These are phyloP conservation scores for Falco peregrinus DNA, from an alignment of 2,797 vertebrate species.

Conservation along the genomic window DNA sequence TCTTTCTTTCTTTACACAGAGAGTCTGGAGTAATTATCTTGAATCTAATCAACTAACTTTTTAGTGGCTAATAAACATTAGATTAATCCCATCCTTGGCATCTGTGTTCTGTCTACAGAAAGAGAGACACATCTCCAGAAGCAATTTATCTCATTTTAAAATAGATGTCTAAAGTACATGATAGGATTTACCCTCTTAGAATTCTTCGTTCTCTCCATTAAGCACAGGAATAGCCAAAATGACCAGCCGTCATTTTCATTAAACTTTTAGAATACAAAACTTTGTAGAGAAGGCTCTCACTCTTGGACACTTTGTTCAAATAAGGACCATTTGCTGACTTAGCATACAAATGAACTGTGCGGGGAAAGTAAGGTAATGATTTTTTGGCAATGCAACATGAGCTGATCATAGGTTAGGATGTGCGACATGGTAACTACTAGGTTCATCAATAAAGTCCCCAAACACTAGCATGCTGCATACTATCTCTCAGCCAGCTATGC, in stretches of 20 bases:
- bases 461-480: fast-evolving
- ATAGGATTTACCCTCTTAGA: neutral
- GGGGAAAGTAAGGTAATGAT: neutral
- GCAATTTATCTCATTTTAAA: neutral
- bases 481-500: neutral
- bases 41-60: neutral
- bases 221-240: neutral
- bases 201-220: neutral
- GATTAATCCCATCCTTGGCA: neutral
- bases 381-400: neutral
- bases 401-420: neutral
- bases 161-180: neutral
- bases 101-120: neutral
- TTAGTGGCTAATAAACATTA: neutral
- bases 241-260: neutral
- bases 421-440: neutral
- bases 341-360: neutral
- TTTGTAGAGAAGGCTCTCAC: neutral
- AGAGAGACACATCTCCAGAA: neutral
- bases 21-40: neutral
- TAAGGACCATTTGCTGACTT: neutral
- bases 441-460: neutral
- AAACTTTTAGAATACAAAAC: neutral
- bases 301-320: neutral
- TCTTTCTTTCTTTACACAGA: neutral